phyloP scores from a whole-genome alignment of 1,140 invertebrate genomes.

The Formica selysi region DNA sequence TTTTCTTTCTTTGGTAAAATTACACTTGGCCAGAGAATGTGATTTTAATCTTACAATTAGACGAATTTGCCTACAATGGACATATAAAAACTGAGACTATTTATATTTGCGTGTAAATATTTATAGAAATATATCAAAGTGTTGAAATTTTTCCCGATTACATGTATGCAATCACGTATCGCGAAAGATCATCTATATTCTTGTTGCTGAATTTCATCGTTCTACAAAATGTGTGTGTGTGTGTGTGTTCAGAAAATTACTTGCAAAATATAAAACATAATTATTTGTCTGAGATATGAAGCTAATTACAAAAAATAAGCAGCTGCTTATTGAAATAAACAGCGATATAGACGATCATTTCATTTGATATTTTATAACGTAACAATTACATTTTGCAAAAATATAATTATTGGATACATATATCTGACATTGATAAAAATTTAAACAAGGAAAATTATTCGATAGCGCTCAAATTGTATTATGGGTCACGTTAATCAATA shows the following conservation, averaged over 20 bases:
- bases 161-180: neutral
- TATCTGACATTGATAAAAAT: neutral
- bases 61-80: conserved; percentile 5
- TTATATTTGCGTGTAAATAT: conserved; percentile 38
- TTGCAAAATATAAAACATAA: neutral
- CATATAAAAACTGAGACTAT: conserved; percentile 1
- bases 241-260: neutral
- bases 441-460: neutral
- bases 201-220: neutral
- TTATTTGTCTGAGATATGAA: neutral
- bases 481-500: neutral
- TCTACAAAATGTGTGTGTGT: neutral
- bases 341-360: neutral
- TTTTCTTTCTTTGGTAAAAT: neutral
- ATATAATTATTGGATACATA: neutral
- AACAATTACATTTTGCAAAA: neutral
- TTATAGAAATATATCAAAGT: conserved; percentile 14
- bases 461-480: neutral
- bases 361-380: neutral
- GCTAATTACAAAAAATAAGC: neutral
- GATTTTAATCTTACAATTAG: conserved; percentile 32
- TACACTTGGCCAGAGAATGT: neutral
- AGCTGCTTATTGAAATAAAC: neutral
- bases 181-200: neutral
- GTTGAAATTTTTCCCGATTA: neutral